Percentiles rank a stretch among this genome's conserved stretches.
phyloP scores from a whole-genome alignment of 2,797 vertebrate species.

The Enteromius unitaeniatus region DNA sequence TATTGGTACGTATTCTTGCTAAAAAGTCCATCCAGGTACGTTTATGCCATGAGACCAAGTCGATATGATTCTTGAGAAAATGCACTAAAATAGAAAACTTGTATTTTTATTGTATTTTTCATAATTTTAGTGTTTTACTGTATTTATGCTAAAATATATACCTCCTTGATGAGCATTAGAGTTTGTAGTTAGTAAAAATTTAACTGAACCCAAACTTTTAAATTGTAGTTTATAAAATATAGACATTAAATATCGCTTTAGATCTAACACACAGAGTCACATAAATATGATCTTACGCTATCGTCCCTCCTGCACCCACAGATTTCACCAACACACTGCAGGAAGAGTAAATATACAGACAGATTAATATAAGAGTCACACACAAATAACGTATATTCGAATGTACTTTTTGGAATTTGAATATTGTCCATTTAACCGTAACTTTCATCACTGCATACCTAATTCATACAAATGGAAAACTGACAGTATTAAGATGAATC shows the following conservation, averaged over 20 bases:
- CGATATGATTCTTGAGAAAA: neutral
- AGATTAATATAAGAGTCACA: neutral
- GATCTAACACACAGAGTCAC: neutral
- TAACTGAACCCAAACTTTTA: neutral
- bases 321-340: constrained; percentile 91
- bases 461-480: neutral
- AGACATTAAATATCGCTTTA: neutral
- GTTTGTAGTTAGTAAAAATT: too few relatives aligned
- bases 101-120: too few relatives aligned
- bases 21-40: too few relatives aligned
- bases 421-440: neutral
- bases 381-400: neutral
- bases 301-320: constrained; percentile 90
- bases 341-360: constrained; percentile 45
- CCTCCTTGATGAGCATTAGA: neutral
- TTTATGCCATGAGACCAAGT: too few relatives aligned
- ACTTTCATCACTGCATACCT: neutral
- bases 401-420: neutral
- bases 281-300: constrained; percentile 75
- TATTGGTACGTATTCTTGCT: too few relatives aligned
- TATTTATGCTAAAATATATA: neutral
- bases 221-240: neutral
- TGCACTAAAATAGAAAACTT: too few relatives aligned
- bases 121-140: neutral
- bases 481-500: neutral